phyloP scores from a whole-genome alignment of 2,888 invertebrate species.

The Ptycholaimellus sp. region DNA sequence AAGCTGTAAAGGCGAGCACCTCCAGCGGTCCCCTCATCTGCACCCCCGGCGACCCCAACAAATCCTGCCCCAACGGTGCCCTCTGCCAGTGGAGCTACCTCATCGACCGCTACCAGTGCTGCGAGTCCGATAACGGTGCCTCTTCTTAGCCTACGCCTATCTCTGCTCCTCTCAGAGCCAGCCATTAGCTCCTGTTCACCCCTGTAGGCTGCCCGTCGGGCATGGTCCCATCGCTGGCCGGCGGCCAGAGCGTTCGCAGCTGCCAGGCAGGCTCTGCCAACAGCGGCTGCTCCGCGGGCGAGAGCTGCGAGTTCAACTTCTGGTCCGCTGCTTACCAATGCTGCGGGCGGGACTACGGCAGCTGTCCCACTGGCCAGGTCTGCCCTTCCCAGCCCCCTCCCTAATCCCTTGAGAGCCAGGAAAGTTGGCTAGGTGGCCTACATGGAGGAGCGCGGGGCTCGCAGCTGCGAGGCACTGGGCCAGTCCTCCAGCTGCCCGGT shows the following conservation, averaged over 20 bases:
- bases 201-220: slow-evolving; percentile 10
- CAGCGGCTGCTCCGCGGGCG: slow-evolving; percentile 10
- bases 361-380: slow-evolving; percentile 7
- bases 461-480: not conserved
- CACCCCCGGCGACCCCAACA: slow-evolving; percentile 5
- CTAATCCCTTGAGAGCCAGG: not conserved
- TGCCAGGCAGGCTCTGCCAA: not conserved
- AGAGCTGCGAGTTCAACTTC: slow-evolving; percentile 14
- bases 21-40: slow-evolving; percentile 3
- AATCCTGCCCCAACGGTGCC: slow-evolving; percentile 8
- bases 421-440: slow-evolving; percentile 2
- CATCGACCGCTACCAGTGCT: slow-evolving; percentile 18
- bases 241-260: not conserved
- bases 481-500: not conserved
- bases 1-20: not conserved
- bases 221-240: slow-evolving; percentile 5
- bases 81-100: slow-evolving; percentile 16
- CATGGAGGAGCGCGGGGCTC: not conserved
- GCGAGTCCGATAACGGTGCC: slow-evolving; percentile 15
- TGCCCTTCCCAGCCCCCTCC: not conserved
- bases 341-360: slow-evolving; percentile 10
- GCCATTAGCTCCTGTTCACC: no score
- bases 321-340: slow-evolving; percentile 15
- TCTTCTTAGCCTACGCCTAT: no score
- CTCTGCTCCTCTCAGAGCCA: no score